Percentiles rank a stretch among this genome's conserved stretches.
phyloP scores from a whole-genome alignment of 2,113 vertebrate genomes.

The Corythaeola cristata region DNA sequence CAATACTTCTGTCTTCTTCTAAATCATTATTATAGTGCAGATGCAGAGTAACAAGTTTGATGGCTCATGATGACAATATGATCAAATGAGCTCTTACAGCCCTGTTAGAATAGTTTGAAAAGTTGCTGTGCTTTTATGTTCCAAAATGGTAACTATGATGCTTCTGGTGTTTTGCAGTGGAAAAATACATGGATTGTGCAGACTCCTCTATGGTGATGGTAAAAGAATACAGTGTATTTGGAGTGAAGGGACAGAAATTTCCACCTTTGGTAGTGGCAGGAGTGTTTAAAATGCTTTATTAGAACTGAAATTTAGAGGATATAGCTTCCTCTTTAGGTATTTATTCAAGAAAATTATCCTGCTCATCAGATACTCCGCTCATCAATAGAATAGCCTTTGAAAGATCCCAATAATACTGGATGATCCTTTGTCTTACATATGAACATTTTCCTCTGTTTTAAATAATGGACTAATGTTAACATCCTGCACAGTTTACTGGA shows the following conservation, averaged over 20 bases:
- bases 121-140: neutral
- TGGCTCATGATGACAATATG: neutral
- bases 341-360: neutral
- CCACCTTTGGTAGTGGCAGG: neutral
- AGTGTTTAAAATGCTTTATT: neutral
- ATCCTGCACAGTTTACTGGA: neutral
- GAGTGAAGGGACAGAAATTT: neutral
- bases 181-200: neutral
- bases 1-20: neutral
- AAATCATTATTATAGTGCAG: neutral
- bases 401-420: neutral
- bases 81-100: neutral
- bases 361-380: neutral
- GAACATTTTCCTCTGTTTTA: neutral
- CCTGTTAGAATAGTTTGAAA: neutral
- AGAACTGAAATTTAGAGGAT: neutral
- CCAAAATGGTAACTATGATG: neutral
- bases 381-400: neutral
- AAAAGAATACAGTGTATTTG: neutral
- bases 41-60: neutral
- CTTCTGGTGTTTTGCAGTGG: neutral
- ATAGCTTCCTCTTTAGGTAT: neutral
- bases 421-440: neutral
- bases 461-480: neutral
- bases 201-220: neutral